Percentiles rank a stretch among this genome's conserved stretches.
These are phyloP conservation scores for Phasianus colchicus DNA, from an alignment of 2,113 vertebrate species.

Conservation along the genomic window DNA sequence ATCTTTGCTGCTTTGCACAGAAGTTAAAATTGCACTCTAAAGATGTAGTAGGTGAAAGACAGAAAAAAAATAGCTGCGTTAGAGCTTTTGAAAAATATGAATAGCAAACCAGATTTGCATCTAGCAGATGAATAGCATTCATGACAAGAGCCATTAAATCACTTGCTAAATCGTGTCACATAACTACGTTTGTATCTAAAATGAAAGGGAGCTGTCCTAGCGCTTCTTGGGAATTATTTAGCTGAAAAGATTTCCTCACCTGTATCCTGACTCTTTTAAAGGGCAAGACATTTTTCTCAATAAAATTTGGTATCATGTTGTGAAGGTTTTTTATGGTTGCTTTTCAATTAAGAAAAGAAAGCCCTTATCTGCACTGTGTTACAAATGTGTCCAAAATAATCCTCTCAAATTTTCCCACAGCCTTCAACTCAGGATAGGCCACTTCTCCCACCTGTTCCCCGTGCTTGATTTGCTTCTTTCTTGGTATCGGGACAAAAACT, in stretches of 20 bases:
- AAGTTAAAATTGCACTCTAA: background rate
- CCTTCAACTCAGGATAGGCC: background rate
- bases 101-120: constrained; percentile 8
- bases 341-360: background rate
- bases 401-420: background rate
- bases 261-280: background rate
- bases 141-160: constrained; percentile 40
- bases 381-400: background rate
- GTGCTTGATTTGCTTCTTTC: background rate
- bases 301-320: background rate
- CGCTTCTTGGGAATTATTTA: background rate
- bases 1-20: background rate
- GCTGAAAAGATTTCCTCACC: constrained; percentile 4
- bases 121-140: constrained; percentile 23
- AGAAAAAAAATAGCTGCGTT: background rate
- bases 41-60: background rate
- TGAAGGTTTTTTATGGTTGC: background rate
- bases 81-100: constrained; percentile 36
- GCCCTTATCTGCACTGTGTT: background rate
- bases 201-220: background rate
- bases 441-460: background rate
- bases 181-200: constrained; percentile 6
- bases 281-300: background rate
- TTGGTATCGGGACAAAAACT: background rate
- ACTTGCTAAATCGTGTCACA: constrained; percentile 8